These are phyloP conservation scores for Ammodramus savannarum DNA, from an alignment of 2,113 vertebrate genomes.

Conservation along the genomic window DNA sequence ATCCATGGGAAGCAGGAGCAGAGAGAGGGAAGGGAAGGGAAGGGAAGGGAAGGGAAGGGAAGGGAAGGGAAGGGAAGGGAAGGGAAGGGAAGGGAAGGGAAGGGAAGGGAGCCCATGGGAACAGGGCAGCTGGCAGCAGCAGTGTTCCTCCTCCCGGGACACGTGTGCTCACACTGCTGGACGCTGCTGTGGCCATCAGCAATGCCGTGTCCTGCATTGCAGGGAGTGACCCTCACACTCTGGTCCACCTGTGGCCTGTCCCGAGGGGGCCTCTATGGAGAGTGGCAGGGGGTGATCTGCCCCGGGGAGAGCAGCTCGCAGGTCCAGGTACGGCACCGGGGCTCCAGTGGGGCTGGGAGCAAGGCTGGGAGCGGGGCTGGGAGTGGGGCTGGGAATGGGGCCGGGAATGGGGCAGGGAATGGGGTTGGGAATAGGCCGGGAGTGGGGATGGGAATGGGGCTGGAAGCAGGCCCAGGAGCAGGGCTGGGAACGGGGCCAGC, in stretches of 20 bases:
- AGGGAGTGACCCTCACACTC: constrained; percentile 91
- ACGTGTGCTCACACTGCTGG: rapidly evolving
- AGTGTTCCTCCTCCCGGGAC: rapidly evolving
- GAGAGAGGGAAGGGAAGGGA: not conserved
- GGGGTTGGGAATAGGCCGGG: too few species aligned
- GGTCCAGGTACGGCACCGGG: constrained; percentile 78
- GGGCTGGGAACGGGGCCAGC: rapidly evolving
- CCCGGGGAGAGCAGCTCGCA: constrained; percentile 89
- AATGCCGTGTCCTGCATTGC: not conserved
- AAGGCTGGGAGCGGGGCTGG: too few species aligned
- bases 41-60: not conserved
- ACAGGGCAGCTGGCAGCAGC: not conserved
- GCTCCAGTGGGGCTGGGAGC: rapidly evolving
- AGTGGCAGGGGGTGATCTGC: constrained; percentile 96
- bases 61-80: not conserved
- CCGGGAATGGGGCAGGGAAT: too few species aligned
- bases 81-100: not conserved
- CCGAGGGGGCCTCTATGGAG: constrained; percentile 85
- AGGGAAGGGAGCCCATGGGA: not conserved
- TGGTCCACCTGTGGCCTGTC: constrained; percentile 95
- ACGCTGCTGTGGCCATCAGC: rapidly evolving
- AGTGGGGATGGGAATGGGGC: rapidly evolving
- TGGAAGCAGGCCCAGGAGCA: rapidly evolving
- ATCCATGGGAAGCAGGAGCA: not conserved
- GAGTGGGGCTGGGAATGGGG: too few species aligned